These are phyloP conservation scores for Ptychadena robeensis DNA, from an alignment of 2,797 vertebrate genomes.

Conservation along the genomic window DNA sequence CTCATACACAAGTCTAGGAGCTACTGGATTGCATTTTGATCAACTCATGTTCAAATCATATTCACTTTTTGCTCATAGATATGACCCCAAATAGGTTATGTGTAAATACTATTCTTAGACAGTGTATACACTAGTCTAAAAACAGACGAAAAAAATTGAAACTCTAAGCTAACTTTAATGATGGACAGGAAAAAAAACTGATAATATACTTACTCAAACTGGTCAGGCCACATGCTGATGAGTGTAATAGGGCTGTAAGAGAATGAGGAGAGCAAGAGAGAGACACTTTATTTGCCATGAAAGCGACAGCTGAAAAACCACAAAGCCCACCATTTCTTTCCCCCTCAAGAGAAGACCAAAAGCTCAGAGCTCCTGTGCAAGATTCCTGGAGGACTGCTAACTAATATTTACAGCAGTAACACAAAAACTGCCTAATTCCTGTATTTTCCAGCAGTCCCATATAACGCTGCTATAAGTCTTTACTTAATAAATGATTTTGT, in stretches of 20 bases:
- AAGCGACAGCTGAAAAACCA: slow-evolving; percentile 59
- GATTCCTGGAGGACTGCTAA: slow-evolving; percentile 22
- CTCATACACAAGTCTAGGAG: no score
- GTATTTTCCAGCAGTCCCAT: background rate
- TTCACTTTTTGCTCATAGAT: no score
- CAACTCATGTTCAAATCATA: no score
- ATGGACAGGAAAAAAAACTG: background rate
- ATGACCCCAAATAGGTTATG: background rate
- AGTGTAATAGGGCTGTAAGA: slow-evolving; percentile 93
- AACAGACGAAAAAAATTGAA: background rate
- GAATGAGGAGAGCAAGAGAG: slow-evolving; percentile 69
- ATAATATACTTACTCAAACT: slow-evolving; percentile 95
- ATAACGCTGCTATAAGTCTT: slow-evolving; percentile 9
- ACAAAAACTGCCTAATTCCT: slow-evolving; percentile 5
- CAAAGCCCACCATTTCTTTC: slow-evolving; percentile 10
- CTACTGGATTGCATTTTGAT: no score
- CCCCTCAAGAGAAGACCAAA: slow-evolving; percentile 8
- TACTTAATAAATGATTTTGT: slow-evolving; percentile 17
- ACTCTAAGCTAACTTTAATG: background rate
- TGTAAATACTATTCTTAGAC: background rate
- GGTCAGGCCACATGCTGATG: slow-evolving; percentile 99
- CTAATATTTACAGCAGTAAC: background rate
- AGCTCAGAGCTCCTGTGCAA: slow-evolving; percentile 32
- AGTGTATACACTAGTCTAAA: background rate
- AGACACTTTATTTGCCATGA: slow-evolving; percentile 66